phyloP scores from a whole-genome alignment of 2,888 invertebrate genomes.

The Spisula subtruncata region DNA sequence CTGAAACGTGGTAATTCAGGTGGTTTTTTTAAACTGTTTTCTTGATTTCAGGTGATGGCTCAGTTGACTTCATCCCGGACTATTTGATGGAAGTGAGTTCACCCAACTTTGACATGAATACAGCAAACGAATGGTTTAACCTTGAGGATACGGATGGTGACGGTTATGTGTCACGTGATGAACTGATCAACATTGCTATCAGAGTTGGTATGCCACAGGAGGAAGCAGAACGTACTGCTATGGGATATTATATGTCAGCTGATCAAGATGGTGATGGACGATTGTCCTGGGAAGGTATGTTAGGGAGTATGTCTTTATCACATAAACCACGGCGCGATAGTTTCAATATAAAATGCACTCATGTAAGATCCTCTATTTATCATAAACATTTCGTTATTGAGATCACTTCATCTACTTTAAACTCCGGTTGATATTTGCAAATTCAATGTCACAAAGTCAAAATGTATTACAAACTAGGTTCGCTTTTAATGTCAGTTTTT shows the following conservation, averaged over 20 bases:
- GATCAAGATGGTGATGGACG: constrained; percentile 78
- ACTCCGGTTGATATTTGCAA: no score
- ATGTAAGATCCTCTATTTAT: no score
- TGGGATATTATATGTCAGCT: constrained; percentile 81
- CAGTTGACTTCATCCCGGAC: constrained; percentile 83
- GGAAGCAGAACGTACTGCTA: constrained; percentile 76
- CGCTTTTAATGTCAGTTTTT: no score
- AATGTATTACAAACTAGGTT: no score
- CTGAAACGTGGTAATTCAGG: no score
- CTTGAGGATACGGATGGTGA: constrained; percentile 82
- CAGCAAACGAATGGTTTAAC: constrained; percentile 81
- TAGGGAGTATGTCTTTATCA: neutral
- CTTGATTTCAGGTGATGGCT: constrained; percentile 75
- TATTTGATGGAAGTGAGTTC: constrained; percentile 79
- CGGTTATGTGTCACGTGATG: constrained; percentile 78
- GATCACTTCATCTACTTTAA: no score
- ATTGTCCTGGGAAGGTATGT: constrained; percentile 80
- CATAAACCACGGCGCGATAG: no score
- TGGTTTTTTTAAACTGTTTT: neutral
- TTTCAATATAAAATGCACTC: no score
- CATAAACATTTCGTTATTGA: no score
- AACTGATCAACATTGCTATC: constrained; percentile 78
- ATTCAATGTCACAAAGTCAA: no score
- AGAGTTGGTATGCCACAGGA: constrained; percentile 78
- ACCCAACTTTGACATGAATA: constrained; percentile 76